Evolutionary conservation across 2,888 invertebrate genomes (phyloP).

Genomic region (Bhutanitis thaidina): DNA sequence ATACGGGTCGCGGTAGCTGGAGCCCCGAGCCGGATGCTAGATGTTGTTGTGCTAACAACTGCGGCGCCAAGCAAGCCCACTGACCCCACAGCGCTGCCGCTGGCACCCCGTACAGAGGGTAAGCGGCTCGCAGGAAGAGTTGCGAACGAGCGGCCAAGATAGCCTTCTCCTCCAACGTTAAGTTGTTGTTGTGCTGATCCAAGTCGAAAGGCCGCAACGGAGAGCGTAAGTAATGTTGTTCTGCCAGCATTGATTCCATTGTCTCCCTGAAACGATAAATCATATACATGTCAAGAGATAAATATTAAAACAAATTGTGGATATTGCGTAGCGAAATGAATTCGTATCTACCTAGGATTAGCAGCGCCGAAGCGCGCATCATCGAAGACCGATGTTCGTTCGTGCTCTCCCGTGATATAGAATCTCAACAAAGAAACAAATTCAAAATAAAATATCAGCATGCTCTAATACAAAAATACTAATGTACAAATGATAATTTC

Average conservation of each 20-base stretch:
- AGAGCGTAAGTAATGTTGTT: conserved; percentile 90
- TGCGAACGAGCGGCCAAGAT: conserved; percentile 88
- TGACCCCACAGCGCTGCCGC: conserved; percentile 84
- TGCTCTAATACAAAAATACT: conserved; percentile 22
- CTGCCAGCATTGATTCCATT: conserved; percentile 93
- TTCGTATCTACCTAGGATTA: conserved; percentile 73
- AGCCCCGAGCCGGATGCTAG: conserved; percentile 74
- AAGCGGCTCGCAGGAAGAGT: conserved; percentile 85
- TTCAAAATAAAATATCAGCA: conserved; percentile 59
- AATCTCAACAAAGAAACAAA: conserved; percentile 77
- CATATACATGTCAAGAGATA: conserved; percentile 23
- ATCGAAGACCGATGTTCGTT: conserved; percentile 73
- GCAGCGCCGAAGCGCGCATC: conserved; percentile 75
- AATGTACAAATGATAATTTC: conserved; percentile 20
- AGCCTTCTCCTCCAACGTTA: conserved; percentile 88
- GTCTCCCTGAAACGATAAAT: conserved; percentile 85
- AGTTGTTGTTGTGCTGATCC: conserved; percentile 85
- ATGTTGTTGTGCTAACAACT: conserved; percentile 83
- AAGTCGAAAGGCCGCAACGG: conserved; percentile 87
- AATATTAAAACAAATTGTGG: conserved; percentile 12
- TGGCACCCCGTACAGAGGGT: conserved; percentile 78
- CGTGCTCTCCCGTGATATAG: conserved; percentile 79
- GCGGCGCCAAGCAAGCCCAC: conserved; percentile 85
- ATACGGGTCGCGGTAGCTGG: conserved; percentile 74
- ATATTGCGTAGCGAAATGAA: conserved; percentile 23